Base-by-base conservation (phyloP, 2,113 vertebrate genomes). In the Cephalopterus ornatus region DNA sequence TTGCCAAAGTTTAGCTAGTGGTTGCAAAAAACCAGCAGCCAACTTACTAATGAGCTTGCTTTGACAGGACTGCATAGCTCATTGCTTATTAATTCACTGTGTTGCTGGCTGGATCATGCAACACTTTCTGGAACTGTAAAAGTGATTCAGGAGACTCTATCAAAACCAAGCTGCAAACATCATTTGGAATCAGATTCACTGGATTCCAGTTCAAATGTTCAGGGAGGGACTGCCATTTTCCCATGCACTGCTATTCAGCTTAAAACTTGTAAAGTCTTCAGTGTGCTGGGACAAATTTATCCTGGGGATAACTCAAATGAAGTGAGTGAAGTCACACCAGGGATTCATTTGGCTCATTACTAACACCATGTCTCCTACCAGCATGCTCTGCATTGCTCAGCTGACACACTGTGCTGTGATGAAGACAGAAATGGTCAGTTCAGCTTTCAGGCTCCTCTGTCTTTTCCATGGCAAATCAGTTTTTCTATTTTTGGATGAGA, bases 31-130 rank as follows among this genome's bases (percentile, higher is more conserved):
- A 53, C 62, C 92, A 92, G 92, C 89, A 91, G 81, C 92, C 84
- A 94, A 88, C 67, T 89, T 89, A 62, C 77, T 97, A 97, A 96
- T 94, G 94, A 96, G 94, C 89, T 92, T 93, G 92, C 96, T 97
- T 96, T 97, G 96, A 96, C 94, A 95, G 84, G 91, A 72, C 70
- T 85, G 88, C 77, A 88, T 87, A 95, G 89, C 79, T 97, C 91
- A 88, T 95, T 95, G 90, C 92, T 91, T 94, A 93, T 95, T 95
- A 96, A 94, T 95, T 78, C 73, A 73, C 82, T 9, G 5, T 93
- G 83, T 77, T 94, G 68, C 88, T 97, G 86, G 49, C 86, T 95
- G 84, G 88, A 92, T 91, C 92, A 89, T 94, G 82, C 92, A 93
- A 93, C 85, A 58, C 76, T 95, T 95, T 95, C 74, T 93, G 92